Evolutionary conservation across 2,797 vertebrate species (phyloP).

Genomic region (Anisognathus igniventris): DNA sequence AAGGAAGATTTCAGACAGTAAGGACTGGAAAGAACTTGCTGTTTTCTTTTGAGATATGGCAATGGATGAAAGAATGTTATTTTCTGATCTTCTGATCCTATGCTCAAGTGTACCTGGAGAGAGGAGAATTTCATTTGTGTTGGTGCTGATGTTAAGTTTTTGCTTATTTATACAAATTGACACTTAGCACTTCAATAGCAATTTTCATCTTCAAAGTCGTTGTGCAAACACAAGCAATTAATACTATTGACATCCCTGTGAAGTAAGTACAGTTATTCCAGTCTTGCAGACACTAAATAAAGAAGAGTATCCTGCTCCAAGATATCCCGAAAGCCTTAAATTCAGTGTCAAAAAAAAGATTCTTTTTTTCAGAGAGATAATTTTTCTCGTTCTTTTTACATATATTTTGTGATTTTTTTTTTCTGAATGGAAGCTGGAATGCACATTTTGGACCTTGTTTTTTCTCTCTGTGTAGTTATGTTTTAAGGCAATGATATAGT

Average conservation of each 20-base stretch:
- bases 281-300: not conserved
- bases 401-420: not conserved
- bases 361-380: not conserved
- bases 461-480: not conserved
- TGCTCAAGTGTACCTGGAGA: not conserved
- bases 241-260: not conserved
- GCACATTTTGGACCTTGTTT: not conserved
- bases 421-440: not conserved
- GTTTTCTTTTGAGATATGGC: not conserved
- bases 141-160: not conserved
- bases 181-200: not conserved
- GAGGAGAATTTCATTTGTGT: not conserved
- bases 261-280: not conserved
- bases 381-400: not conserved
- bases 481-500: not conserved
- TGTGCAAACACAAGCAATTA: not conserved
- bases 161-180: not conserved
- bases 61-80: not conserved
- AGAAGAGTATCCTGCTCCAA: not conserved
- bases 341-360: not conserved
- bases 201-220: not conserved
- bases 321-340: not conserved
- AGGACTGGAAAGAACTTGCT: not conserved
- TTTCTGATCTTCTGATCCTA: not conserved
- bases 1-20: not conserved